Percentiles rank a stretch among this genome's conserved stretches.
Conservation (phyloP, 2,888 invertebrate species). For the Sarcophaga rosellei region DNA sequence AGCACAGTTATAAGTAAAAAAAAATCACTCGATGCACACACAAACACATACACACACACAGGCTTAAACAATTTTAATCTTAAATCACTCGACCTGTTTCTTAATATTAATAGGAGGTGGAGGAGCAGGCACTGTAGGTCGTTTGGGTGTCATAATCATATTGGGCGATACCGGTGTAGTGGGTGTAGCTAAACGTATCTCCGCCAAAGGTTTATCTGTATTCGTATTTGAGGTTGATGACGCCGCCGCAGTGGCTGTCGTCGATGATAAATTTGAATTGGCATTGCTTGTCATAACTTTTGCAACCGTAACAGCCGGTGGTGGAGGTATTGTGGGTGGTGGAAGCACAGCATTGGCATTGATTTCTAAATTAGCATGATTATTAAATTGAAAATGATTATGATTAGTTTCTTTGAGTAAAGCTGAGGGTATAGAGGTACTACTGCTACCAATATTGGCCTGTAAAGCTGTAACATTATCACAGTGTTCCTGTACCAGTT, state of each 20-base stretch:
- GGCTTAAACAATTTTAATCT: conserved; percentile 11
- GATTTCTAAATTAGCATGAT: conserved; percentile 45
- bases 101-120: conserved; percentile 76
- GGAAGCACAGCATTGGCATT: conserved; percentile 58
- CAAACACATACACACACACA: conserved; percentile 21
- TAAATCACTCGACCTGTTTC: conserved; percentile 74
- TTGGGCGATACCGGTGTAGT: conserved; percentile 77
- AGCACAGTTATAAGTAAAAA: neutral
- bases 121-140: conserved; percentile 79
- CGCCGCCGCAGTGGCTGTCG: conserved; percentile 13
- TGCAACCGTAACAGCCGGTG: conserved; percentile 42
- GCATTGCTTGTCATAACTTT: conserved; percentile 48
- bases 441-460: conserved; percentile 65
- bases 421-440: conserved; percentile 63
- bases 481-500: conserved; percentile 66
- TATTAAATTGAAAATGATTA: conserved; percentile 58
- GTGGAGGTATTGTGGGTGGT: conserved; percentile 50
- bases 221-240: conserved; percentile 18
- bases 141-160: conserved; percentile 77
- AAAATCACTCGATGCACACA: conserved; percentile 7
- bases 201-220: conserved; percentile 42
- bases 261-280: conserved; percentile 43
- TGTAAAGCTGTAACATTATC: conserved; percentile 67
- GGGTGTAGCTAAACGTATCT: conserved; percentile 70
- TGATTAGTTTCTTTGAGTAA: conserved; percentile 70